Evolutionary conservation across 2,888 invertebrate species (phyloP).

Genomic region (Macaria notata): DNA sequence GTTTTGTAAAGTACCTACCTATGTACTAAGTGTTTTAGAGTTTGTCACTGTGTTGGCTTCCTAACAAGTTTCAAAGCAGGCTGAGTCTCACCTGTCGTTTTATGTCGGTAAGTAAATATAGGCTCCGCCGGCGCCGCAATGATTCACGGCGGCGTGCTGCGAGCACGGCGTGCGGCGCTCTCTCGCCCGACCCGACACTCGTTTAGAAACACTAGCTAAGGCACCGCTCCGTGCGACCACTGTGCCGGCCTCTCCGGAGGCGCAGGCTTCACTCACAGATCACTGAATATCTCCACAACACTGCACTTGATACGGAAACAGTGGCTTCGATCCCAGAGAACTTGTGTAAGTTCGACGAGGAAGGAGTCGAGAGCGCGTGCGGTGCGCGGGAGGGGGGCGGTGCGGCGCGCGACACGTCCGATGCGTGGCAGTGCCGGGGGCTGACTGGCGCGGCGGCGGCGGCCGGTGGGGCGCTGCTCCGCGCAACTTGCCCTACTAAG

Average conservation of each 20-base stretch:
- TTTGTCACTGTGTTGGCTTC: too few relatives aligned
- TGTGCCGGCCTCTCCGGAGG: slow-evolving; percentile 60
- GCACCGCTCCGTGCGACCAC: slow-evolving; percentile 38
- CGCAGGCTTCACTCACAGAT: slow-evolving; percentile 46
- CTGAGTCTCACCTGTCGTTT: slow-evolving; percentile 6
- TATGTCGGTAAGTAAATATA: not conserved
- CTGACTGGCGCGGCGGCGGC: slow-evolving; percentile 43
- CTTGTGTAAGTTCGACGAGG: slow-evolving; percentile 40
- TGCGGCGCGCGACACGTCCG: slow-evolving; percentile 2
- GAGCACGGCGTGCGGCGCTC: slow-evolving; percentile 26
- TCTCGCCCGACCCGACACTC: slow-evolving; percentile 46
- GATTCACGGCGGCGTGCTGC: slow-evolving; percentile 34
- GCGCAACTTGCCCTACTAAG: slow-evolving; percentile 62
- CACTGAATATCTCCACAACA: slow-evolving; percentile 42
- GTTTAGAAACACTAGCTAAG: slow-evolving; percentile 58
- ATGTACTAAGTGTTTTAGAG: too few relatives aligned
- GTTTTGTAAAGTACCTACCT: too few relatives aligned
- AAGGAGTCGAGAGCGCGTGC: slow-evolving; percentile 32
- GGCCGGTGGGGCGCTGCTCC: slow-evolving; percentile 31
- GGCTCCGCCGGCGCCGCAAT: not conserved
- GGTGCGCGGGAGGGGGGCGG: slow-evolving; percentile 41
- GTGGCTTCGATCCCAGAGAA: slow-evolving; percentile 29
- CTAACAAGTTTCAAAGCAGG: not conserved
- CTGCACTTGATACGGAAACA: slow-evolving; percentile 35
- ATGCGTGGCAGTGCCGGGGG: slow-evolving; percentile 42